phyloP scores from a whole-genome alignment of 2,113 vertebrate genomes.

The Zeus faber region DNA sequence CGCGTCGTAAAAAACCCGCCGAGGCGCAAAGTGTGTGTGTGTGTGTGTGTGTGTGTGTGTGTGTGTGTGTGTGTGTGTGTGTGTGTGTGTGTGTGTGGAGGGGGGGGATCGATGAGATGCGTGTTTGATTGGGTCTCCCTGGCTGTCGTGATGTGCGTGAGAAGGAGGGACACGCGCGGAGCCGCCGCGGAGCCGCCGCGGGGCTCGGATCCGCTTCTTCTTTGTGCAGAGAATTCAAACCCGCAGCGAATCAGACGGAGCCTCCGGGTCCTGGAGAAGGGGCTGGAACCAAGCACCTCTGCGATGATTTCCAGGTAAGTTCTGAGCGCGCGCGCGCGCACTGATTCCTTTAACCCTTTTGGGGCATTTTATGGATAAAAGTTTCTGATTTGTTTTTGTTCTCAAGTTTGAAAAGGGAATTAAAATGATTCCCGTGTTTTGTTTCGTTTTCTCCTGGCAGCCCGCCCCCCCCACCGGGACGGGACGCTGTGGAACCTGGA shows the following conservation, averaged over 20 bases:
- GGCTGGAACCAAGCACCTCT: too few relatives aligned
- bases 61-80: neutral
- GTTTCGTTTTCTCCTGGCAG: conserved; percentile 65
- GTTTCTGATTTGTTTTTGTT: conserved; percentile 52
- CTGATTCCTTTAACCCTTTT: conserved; percentile 33
- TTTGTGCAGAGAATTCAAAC: conserved; percentile 76
- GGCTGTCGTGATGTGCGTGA: conserved; percentile 81
- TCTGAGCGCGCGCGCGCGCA: conserved; percentile 43
- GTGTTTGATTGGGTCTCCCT: conserved; percentile 93
- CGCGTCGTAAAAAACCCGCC: conserved; percentile 68
- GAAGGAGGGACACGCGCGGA: conserved; percentile 74
- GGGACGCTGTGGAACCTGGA: too few relatives aligned
- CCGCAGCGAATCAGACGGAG: conserved; percentile 67
- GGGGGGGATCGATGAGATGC: conserved; percentile 86
- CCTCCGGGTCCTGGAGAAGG: too few relatives aligned
- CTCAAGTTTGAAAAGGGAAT: conserved; percentile 53
- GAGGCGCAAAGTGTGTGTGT: conserved; percentile 55
- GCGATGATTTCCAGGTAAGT: conserved; percentile 77
- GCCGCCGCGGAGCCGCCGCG: conserved; percentile 64
- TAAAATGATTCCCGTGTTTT: conserved; percentile 55
- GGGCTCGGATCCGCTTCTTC: conserved; percentile 73
- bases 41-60: neutral
- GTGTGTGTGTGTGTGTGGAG: conserved; percentile 24
- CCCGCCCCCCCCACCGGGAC: too few relatives aligned
- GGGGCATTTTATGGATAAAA: conserved; percentile 48